phyloP scores from a whole-genome alignment of 2,888 invertebrate genomes.

The Spicauda simplicius region DNA sequence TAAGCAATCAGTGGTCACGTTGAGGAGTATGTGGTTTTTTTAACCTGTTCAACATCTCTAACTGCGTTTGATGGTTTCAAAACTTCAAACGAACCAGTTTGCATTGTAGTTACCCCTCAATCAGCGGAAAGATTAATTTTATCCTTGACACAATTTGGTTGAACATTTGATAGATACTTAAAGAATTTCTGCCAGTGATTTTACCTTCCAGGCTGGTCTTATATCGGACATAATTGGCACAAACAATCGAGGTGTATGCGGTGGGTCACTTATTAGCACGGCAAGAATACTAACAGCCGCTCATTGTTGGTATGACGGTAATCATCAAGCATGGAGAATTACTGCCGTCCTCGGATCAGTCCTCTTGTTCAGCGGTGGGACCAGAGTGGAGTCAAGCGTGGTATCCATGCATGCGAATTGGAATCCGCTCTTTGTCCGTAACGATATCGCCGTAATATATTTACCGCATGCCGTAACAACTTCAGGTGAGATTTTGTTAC shows the following conservation, averaged over 20 bases:
- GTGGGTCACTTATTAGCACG: slow-evolving; percentile 56
- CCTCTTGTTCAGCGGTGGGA: slow-evolving; percentile 58
- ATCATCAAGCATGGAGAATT: slow-evolving; percentile 53
- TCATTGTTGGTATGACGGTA: slow-evolving; percentile 60
- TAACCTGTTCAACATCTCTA: no score
- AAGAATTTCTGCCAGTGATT: no score
- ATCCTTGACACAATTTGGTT: no score
- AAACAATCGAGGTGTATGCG: slow-evolving; percentile 54
- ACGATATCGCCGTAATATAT: slow-evolving; percentile 59
- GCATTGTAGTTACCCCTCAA: no score
- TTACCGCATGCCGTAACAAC: slow-evolving; percentile 40
- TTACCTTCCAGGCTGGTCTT: slow-evolving; percentile 46
- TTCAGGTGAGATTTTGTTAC: neutral
- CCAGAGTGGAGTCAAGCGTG: slow-evolving; percentile 49
- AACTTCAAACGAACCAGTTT: no score
- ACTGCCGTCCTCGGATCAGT: slow-evolving; percentile 61
- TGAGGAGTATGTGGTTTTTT: no score
- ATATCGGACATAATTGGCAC: slow-evolving; percentile 43
- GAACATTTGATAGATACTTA: no score
- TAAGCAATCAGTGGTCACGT: no score
- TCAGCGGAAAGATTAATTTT: no score
- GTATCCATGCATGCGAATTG: slow-evolving; percentile 56
- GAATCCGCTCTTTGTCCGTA: slow-evolving; percentile 51
- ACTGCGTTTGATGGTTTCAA: no score
- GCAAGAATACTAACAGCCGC: slow-evolving; percentile 48